Base-by-base conservation (phyloP, 2,888 invertebrate genomes). In the Lepetodrilus schrolli region DNA sequence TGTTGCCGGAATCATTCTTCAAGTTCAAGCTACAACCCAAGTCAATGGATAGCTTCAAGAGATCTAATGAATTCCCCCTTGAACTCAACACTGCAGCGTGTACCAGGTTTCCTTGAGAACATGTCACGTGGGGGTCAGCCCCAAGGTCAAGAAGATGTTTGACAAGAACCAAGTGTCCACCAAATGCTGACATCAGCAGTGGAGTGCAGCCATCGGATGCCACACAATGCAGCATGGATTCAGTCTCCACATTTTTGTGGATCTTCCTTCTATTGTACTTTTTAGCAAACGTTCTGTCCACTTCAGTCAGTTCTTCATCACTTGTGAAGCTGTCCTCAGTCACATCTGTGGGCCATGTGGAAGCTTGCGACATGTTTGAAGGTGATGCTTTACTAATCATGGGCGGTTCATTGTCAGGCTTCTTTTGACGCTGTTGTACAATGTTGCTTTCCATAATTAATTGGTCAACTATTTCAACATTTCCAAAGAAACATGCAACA, bases 1-100 rank as follows among this genome's bases (percentile, higher is more conserved):
- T 82, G 58, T 83, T 83, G 1, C 84, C 82, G 47, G 78, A 77
- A 30, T 79, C 78, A 66, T 83, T 81, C 49, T 77, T 49, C 50
- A 74, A 38, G 58, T 82, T 77, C n/a, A 82, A 70, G 49, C 79
- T 75, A 69, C 79, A 80, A 7, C 79, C 70, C 50, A 81, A 78
- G 23, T 73, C 72, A n/a, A 82, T 49, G 5, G 75, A 79, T 50
- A 78, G 76, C 8, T 75, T 66, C 30, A 83, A 37, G 43, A 83
- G 69, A 1, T 78, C 77, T 5, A 75, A 26, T 13, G 73, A 71
- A 10, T 49, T 75, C 34, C 70, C 73, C 37, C 76, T 58, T n/a
- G 58, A 48, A 36, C 69, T 68, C 73, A 81, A 76, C 3, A 83
- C 82, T n/a, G 83, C 81, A 4, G 80, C 81, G 72, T 83, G 83